These are phyloP conservation scores for Lindbergichthys nudifrons DNA, from an alignment of 2,797 vertebrate genomes.

Conservation along the genomic window DNA sequence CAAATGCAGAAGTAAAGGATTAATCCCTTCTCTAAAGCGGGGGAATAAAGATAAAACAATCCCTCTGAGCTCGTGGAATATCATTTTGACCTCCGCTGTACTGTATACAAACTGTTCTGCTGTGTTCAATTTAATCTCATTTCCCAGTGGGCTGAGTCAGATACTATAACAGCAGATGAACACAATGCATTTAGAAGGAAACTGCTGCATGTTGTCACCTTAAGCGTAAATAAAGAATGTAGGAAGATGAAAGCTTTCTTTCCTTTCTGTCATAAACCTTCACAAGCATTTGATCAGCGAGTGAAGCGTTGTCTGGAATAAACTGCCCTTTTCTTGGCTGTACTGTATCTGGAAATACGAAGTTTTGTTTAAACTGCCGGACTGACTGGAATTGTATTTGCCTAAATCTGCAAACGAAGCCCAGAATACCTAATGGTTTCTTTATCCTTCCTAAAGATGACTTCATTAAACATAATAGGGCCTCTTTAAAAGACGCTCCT, in stretches of 20 bases:
- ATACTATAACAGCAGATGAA: constrained; percentile 37
- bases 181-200: constrained; percentile 31
- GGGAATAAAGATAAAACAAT: constrained; percentile 38
- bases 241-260: constrained; percentile 9
- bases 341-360: neutral
- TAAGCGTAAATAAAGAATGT: constrained; percentile 5
- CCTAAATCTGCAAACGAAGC: neutral
- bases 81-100: constrained; percentile 46
- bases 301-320: constrained; percentile 5
- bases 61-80: constrained; percentile 22
- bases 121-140: constrained; percentile 49
- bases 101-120: constrained; percentile 40
- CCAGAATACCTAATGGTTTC: neutral
- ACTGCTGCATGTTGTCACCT: constrained; percentile 19
- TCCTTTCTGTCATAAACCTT: constrained; percentile 9
- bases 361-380: neutral
- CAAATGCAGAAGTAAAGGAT: constrained; percentile 21
- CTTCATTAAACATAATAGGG: neutral
- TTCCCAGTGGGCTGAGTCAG: constrained; percentile 35
- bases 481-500: too few species aligned
- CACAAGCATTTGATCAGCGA: constrained; percentile 5
- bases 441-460: neutral
- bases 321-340: neutral
- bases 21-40: constrained; percentile 23
- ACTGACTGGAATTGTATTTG: neutral